Evolutionary conservation across 2,113 vertebrate genomes (phyloP).

Genomic region (Lasiurus borealis): DNA sequence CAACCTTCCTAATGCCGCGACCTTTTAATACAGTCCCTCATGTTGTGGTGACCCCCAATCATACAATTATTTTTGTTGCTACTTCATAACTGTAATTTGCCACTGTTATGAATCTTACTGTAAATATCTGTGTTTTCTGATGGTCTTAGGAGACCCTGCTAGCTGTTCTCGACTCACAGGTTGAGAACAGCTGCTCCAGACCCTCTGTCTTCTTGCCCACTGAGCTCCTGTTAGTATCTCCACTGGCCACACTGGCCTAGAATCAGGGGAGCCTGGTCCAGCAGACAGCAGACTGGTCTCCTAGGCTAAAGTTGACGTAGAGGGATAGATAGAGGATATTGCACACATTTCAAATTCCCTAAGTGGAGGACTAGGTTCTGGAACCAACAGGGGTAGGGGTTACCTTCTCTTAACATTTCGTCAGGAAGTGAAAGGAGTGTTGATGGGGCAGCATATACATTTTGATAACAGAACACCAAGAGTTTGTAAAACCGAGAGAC

Average conservation of each 20-base stretch:
- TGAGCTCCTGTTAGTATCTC: not conserved
- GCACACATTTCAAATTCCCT: not conserved
- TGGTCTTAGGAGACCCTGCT: no score
- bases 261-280: not conserved
- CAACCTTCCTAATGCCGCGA: no score
- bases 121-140: no score
- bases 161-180: no score
- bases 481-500: not conserved
- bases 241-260: not conserved
- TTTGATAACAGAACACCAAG: not conserved
- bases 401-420: not conserved
- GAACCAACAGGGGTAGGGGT: not conserved
- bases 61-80: no score
- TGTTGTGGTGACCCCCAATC: no score
- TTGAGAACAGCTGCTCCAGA: no score
- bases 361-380: not conserved
- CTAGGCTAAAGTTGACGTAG: not conserved
- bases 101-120: no score
- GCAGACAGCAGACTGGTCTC: not conserved
- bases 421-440: not conserved
- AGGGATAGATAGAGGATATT: not conserved
- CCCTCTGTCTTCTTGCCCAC: not conserved
- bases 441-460: not conserved
- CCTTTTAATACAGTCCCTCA: no score
- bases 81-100: no score